Base-by-base conservation (phyloP, 2,113 vertebrate species). In the Poeciliopsis turrubarensis region DNA sequence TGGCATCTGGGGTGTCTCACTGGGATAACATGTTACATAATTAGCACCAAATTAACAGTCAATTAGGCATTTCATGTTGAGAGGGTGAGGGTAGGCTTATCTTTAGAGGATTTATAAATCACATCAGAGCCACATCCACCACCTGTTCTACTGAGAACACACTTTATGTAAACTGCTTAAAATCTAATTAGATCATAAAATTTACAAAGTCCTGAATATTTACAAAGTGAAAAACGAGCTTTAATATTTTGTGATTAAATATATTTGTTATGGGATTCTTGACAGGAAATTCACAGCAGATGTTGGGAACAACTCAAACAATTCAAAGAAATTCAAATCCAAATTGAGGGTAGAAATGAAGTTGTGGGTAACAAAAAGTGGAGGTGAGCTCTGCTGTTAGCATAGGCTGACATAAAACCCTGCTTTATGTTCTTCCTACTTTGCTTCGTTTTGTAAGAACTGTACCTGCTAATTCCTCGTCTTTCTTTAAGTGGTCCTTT, bases 31-130 rank as follows among this genome's bases (percentile, higher is more conserved):
- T 85, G 88, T 90, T 92, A 89, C 89, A 81, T 92, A 88, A 92
- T 94, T 94, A 93, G 91, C 90, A 90, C 89, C 91, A 90, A 93
- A 93, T 94, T 93, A 93, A 90, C 92, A 91, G 86, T 92, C 91
- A 90, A 89, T 93, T 92, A 93, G 89, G 81, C 77, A 80, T 73
- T 67, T 47, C 22, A 72, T 89, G 88, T 92, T 84, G 84, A 83
- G 83, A 82, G 82, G 75, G 89, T 90, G 89, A 85, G 84, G 89
- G 83, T 44, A 70, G 78, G 79, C 73, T 72, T 47, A 76, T 91
- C 85, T 91, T 86, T 77, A 60, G 86, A 86, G 86, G 71, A 72
- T 88, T 84, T 77, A 31, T 66, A 87, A 89, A 82, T 89, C 83
- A 82, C 75, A 78, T 89, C 79, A 71, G 82, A 80, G 82, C 73